Evolutionary conservation across 2,113 vertebrate species (phyloP), one percentile per base, ranked within the genome.

Genomic region (Hippocampus zosterae): DNA sequence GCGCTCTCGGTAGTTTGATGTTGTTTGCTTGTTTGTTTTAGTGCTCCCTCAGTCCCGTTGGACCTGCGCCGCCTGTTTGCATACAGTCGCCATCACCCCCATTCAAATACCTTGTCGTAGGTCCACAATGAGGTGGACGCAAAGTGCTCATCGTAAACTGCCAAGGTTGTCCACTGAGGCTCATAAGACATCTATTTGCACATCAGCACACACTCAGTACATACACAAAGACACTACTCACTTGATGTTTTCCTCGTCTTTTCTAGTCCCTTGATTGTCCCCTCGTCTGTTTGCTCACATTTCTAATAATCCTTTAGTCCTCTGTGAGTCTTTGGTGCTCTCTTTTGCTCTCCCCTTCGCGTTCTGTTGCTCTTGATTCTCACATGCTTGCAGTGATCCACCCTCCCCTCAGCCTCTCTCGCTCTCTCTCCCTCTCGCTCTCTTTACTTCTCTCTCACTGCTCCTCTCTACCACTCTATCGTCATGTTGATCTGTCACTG

Each of bases 341-440:
- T 75, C 78, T 88, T 69, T 84, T 73, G 79, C 81, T 69, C 76
- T 75, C 79, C 70, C 76, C 48, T 73, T 81, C 79, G 86, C 76
- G 67, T 83, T 87, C 84, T 84, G 81, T 79, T 77, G 84, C 84
- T 83, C 74, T 81, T 84, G 85, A 87, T 88, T 74, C 82, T 82
- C 27, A 40, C 76, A 70, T 65, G 76, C 86, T 85, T 65, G 21
- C 71, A 25, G 29, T 87, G 84, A 87, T 85, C 77, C 84, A 80
- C 82, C 66, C 78, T 76, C 68, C 67, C 21, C 69, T 65, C 80
- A 44, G 73, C 56, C 66, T 29, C 29, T 50, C 77, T 57, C 62
- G 65, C 76, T 29, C 63, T 42, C 65, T 66, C 72, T 57, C 76
- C 60, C 56, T 69, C 44, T 15, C 57, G 2, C 71, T 61, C 73